phyloP scores from a whole-genome alignment of 2,113 vertebrate genomes.

The Xiphorhynchus elegans region DNA sequence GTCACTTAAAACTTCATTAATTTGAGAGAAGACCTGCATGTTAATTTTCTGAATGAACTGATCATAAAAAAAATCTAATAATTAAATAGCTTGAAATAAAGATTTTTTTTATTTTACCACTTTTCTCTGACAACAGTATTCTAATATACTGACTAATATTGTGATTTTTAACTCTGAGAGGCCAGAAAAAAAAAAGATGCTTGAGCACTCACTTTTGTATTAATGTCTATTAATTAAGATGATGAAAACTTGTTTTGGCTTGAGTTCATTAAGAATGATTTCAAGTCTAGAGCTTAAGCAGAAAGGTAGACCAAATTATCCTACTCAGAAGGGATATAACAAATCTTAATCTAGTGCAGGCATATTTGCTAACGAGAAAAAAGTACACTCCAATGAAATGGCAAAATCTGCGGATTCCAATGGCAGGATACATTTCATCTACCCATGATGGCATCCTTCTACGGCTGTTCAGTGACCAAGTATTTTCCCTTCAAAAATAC shows the following conservation, averaged over 20 bases:
- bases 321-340: neutral
- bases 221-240: neutral
- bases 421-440: neutral
- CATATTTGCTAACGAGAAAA: neutral
- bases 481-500: neutral
- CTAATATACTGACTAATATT: neutral
- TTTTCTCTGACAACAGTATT: neutral
- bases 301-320: neutral
- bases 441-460: neutral
- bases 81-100: neutral
- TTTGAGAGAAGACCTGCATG: neutral
- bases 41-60: neutral
- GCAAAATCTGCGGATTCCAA: neutral
- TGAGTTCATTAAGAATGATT: neutral
- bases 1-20: neutral
- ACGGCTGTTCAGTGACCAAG: neutral
- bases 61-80: neutral
- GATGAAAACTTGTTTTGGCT: neutral
- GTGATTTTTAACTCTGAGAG: neutral
- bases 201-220: neutral
- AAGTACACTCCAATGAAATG: neutral
- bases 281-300: neutral
- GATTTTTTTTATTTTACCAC: neutral
- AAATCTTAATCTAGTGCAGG: neutral
- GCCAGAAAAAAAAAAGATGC: neutral